Conservation (phyloP, 23 tunicate species). For the Botrylloides violaceus region DNA sequence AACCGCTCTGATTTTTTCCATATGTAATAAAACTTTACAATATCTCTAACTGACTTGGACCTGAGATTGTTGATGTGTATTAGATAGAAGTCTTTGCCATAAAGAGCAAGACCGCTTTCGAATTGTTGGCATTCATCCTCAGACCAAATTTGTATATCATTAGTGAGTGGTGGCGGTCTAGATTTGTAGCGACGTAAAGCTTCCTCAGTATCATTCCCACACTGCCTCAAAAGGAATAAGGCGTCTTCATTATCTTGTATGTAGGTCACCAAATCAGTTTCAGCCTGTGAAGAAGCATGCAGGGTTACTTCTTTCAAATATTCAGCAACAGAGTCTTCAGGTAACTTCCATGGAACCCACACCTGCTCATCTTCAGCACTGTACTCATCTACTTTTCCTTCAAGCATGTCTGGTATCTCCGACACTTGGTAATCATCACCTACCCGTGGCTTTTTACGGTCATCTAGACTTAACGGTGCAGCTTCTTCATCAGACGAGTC, state of each 20-base stretch:
- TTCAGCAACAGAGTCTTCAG: conserved; percentile 4
- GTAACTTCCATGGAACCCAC: conserved; percentile 53
- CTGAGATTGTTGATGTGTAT: conserved; percentile 69
- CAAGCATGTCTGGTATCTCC: conserved; percentile 30
- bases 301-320: conserved; percentile 14
- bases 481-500: conserved; percentile 19
- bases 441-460: conserved; percentile 69
- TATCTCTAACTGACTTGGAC: conserved; percentile 65
- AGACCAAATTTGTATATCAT: conserved; percentile 62
- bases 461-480: conserved; percentile 29
- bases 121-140: conserved; percentile 66
- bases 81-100: conserved; percentile 72
- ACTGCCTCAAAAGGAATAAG: conserved; percentile 36
- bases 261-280: conserved; percentile 21
- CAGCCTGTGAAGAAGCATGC: neutral
- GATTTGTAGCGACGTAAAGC: conserved; percentile 23
- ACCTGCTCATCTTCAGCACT: conserved; percentile 37
- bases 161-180: conserved; percentile 35
- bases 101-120: conserved; percentile 52
- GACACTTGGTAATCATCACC: conserved; percentile 63
- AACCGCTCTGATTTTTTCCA: conserved; percentile 81
- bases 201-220: conserved; percentile 7
- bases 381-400: conserved; percentile 37
- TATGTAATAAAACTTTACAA: conserved; percentile 85
- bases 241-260: conserved; percentile 89